Conservation (phyloP, 2,113 vertebrate species). For the Pogonocichla stellata region DNA sequence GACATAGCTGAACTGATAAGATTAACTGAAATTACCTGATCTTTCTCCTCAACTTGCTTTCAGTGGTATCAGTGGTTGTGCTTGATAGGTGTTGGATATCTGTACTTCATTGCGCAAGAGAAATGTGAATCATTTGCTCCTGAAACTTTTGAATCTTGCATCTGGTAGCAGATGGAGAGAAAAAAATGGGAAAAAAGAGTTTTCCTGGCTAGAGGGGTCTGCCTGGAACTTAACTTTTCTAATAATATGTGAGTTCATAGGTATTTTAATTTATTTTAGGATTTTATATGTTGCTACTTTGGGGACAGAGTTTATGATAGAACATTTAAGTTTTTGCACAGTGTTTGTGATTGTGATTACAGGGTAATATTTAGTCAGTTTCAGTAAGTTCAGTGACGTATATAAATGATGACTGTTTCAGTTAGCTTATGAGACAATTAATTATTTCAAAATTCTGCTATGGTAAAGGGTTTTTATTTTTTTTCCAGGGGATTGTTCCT, state of each 20-base stretch:
- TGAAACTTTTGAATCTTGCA: background rate
- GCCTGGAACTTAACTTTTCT: background rate
- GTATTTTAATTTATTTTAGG: background rate
- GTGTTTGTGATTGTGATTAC: background rate
- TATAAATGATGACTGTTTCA: background rate
- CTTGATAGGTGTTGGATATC: background rate
- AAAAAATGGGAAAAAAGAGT: background rate
- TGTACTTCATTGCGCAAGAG: background rate
- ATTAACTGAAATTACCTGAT: conserved; percentile 31
- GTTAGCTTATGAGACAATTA: background rate
- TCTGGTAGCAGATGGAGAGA: background rate
- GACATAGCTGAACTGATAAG: background rate
- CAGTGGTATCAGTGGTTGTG: background rate
- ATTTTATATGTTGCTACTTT: background rate
- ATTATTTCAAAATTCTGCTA: background rate
- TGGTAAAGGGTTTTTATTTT: background rate
- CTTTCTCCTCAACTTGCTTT: background rate
- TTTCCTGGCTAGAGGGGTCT: background rate
- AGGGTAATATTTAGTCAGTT: background rate
- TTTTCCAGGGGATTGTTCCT: background rate
- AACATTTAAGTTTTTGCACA: background rate
- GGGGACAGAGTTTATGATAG: background rate
- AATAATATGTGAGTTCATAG: background rate
- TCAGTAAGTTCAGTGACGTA: background rate
- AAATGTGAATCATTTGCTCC: background rate